Conservation (phyloP, 1,140 invertebrate genomes). For the Zaprionus tsacasi region DNA sequence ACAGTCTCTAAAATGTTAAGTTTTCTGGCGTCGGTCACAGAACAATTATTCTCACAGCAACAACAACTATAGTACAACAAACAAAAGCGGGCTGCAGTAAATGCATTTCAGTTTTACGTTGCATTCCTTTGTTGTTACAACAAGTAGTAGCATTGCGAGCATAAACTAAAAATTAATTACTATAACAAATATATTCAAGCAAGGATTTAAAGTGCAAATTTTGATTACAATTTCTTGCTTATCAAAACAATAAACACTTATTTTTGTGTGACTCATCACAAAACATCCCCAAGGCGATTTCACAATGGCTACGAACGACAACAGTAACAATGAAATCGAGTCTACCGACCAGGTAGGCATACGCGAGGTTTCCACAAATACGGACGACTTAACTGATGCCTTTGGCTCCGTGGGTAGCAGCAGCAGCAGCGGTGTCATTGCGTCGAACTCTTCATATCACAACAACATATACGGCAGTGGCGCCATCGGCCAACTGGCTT, state of each 20-base stretch:
- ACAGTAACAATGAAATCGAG: constrained; percentile 48
- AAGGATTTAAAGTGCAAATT: constrained; percentile 16
- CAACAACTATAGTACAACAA: constrained; percentile 17
- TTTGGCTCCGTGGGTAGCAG: constrained; percentile 60
- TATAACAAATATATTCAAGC: neutral
- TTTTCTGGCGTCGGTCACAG: constrained; percentile 19
- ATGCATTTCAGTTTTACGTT: constrained; percentile 37
- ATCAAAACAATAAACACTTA: constrained; percentile 29
- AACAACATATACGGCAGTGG: constrained; percentile 58
- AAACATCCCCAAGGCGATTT: constrained; percentile 32
- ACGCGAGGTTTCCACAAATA: constrained; percentile 51
- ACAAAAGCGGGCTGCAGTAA: constrained; percentile 40
- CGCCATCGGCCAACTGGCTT: constrained; percentile 73
- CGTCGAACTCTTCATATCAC: constrained; percentile 27
- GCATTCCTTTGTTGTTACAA: constrained; percentile 42
- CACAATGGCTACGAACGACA: constrained; percentile 61
- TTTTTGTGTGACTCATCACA: constrained; percentile 70
- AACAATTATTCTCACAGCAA: constrained; percentile 22
- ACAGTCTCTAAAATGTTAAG: constrained; percentile 20
- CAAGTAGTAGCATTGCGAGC: constrained; percentile 12
- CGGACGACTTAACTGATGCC: constrained; percentile 70
- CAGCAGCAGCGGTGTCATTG: constrained; percentile 12
- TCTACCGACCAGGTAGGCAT: constrained; percentile 72
- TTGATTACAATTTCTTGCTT: constrained; percentile 1
- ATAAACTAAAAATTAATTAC: neutral